Evolutionary conservation across 1,140 invertebrate species (phyloP), one percentile per base, ranked within the genome.

Genomic region (Heliothis virescens): DNA sequence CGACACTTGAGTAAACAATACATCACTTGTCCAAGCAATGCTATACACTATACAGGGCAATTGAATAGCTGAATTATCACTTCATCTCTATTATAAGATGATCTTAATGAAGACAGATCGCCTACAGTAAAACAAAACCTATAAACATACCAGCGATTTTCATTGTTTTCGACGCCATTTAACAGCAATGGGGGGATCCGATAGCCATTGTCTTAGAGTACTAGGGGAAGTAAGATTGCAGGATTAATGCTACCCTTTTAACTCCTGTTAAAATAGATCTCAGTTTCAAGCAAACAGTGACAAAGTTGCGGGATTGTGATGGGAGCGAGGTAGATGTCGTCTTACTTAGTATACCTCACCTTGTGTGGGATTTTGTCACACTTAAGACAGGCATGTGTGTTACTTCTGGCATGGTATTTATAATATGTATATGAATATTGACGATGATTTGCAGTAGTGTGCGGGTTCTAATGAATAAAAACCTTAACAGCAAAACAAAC

Each of bases 81-180:
- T 21, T 62, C 59, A 9, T 62, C 12, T 34, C 15, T 12, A n/a
- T 41, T 41, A 26, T 55, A 55, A 16, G 16, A 0, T 9, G n/a
- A 10, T 57, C n/a, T 57, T 21, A 57, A 18, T 18, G n/a, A 57
- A 57, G 53, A 57, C 53, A 57, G 53, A 60, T 60, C 26, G 1
- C 2, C 26, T 60, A 34, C 59, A 48, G 11, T 53, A 10, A 71
- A 26, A 71, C 18, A 73, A 55, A 69, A 13, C 18, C 10, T 18
- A 73, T 73, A 53, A 73, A 34, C 29, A 34, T 34, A 47, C 41
- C 53, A 73, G n/a, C n/a, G 0, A 69, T 13, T 41, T 21, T 29
- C n/a, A 73, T 73, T 73, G 53, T 73, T 73, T 59, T 34, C 52
- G n/a, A 73, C 71, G n/a, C 26, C 71, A 21, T 73, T 67, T 47